Percentiles rank a stretch among this genome's conserved stretches.
Conservation (phyloP, 2,113 vertebrate species). For the Eclectus roratus region DNA sequence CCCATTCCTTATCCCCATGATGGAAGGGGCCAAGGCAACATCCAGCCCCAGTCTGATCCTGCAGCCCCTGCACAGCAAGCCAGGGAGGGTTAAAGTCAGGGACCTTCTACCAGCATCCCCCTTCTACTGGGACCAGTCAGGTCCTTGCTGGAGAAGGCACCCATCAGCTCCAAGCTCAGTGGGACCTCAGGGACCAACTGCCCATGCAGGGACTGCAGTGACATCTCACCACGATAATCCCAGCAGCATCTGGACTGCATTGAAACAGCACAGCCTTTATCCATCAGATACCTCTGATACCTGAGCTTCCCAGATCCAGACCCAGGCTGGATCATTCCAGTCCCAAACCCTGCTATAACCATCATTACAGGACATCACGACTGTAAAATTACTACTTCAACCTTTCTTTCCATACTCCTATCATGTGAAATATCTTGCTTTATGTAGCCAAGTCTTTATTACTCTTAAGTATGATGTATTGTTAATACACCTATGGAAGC, state of each 20-base stretch:
- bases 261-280: fast-evolving
- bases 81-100: background rate
- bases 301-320: background rate
- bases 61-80: background rate
- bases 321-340: background rate
- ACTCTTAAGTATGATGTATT: background rate
- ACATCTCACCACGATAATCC: too few species aligned
- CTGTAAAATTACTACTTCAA: background rate
- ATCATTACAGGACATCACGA: background rate
- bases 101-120: background rate
- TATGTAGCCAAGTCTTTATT: background rate
- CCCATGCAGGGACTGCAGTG: background rate
- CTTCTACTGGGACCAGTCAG: background rate
- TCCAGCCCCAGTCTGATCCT: background rate
- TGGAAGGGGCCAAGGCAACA: background rate
- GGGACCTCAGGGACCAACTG: fast-evolving
- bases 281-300: background rate
- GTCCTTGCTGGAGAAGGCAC: background rate
- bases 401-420: background rate
- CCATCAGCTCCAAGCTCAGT: background rate
- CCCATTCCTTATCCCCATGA: background rate
- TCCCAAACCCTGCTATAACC: background rate
- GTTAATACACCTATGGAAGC: background rate
- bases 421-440: background rate
- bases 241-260: fast-evolving